Base-by-base conservation (phyloP, 37 sponge, comb jelly and placozoan species). In the Hormiphora californensis region DNA sequence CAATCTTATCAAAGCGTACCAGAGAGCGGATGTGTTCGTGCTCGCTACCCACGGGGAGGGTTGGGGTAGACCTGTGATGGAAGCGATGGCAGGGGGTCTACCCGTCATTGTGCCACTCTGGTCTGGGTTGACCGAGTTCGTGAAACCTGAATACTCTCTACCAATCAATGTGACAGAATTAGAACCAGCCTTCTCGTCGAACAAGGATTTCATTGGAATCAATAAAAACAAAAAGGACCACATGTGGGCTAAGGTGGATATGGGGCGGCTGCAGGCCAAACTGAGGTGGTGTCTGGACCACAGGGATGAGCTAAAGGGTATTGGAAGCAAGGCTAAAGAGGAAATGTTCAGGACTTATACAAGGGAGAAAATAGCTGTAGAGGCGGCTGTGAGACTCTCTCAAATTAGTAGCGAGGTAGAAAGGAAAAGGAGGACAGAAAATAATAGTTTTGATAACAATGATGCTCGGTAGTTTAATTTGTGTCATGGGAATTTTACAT, bases 41-140 rank as follows among this genome's bases (percentile, higher is more conserved):
- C 81, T 73, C 3, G 46, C 35, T 1, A 32, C 81, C 3, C 81
- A 73, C 23, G 81, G 81, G 15, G 81, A 73, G 25, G 81, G 81
- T 0, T 73, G 81, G 81, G 81, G 81, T 15, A 73, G 81, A 73
- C 81, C 81, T 28, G 43, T 73, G 4, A 41, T 73, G 81, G 81
- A 39, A 36, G 32, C 81, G 30, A 73, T 73, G 81, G 81, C 81
- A 11, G 81, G 46, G n/a, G 81, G 81, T 40, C 61, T 73, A 12
- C 81, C 81, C 3, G 81, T 41, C 15, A 73, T 73, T 40, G 81
- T 73, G 27, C 81, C 81, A 9, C 8, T 40, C 35, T 73, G 81
- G 81, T 73, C 81, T 27, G 81, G 81, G 5, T 7, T 34, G 17
- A 57, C 59, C 2, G 81, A 73, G 81, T 73, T 73, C 25, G 46